A percentile compares a stretch with the other conserved stretches of the same genome.
Evolutionary conservation across 2,888 invertebrate species (phyloP).

Genomic region (Sericinus montela): DNA sequence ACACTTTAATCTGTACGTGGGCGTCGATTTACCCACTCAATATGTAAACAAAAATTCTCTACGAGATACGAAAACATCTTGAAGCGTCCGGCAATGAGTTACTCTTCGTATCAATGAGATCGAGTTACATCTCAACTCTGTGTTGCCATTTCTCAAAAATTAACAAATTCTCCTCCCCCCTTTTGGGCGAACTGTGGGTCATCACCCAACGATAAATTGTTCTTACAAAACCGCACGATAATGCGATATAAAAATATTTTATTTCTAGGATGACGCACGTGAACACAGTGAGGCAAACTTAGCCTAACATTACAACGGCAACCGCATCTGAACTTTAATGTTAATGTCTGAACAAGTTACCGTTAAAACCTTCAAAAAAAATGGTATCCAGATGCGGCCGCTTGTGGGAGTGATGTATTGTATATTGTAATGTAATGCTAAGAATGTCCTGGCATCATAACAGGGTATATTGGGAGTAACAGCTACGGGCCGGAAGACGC

Average conservation of each 20-base stretch:
- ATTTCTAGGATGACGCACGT: background rate
- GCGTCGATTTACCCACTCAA: constrained; percentile 15
- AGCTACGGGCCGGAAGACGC: constrained; percentile 23
- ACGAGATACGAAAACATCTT: background rate
- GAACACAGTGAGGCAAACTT: background rate
- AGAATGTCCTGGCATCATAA: background rate
- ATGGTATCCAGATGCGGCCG: constrained; percentile 5
- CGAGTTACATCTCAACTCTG: constrained; percentile 36
- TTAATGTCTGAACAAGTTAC: background rate
- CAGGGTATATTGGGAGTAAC: background rate
- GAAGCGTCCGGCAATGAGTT: background rate
- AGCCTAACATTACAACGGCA: constrained; percentile 1
- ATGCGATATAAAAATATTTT: background rate
- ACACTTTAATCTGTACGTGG: constrained; percentile 39
- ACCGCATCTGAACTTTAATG: constrained; percentile 1
- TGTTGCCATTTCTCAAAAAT: background rate
- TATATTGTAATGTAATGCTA: background rate
- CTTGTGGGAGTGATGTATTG: constrained; percentile 9
- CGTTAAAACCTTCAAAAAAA: background rate
- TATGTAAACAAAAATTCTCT: constrained; percentile 15
- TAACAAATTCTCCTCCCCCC: background rate
- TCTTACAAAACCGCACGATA: background rate
- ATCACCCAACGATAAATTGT: background rate
- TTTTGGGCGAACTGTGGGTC: background rate
- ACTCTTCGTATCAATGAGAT: constrained; percentile 38